Percentiles rank a stretch among this genome's conserved stretches.
Evolutionary conservation across 2,113 vertebrate genomes (phyloP).

Genomic region (Neotoma lepida): DNA sequence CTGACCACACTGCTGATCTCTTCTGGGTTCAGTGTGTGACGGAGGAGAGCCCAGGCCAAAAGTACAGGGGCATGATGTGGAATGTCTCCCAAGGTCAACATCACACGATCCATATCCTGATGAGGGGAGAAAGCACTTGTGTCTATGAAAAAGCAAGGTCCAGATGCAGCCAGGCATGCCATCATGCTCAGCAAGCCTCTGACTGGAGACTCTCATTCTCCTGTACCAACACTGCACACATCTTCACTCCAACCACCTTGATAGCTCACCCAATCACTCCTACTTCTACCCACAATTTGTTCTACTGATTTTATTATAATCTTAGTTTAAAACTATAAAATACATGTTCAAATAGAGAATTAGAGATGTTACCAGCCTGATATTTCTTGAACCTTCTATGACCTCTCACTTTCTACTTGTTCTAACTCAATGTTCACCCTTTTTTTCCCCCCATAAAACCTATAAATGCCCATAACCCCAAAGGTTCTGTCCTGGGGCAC

Average conservation of each 20-base stretch:
- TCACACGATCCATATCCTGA: constrained; percentile 94
- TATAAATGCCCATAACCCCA: background rate
- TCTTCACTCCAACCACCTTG: background rate
- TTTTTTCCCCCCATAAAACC: background rate
- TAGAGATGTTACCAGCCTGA: background rate
- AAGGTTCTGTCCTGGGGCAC: background rate
- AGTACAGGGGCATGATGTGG: constrained; percentile 94
- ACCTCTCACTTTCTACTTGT: background rate
- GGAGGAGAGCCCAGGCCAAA: constrained; percentile 96
- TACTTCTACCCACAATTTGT: background rate
- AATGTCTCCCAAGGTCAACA: constrained; percentile 94
- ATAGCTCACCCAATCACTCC: background rate
- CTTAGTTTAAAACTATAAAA: constrained; percentile 24
- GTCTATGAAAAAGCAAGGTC: background rate
- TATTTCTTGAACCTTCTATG: background rate
- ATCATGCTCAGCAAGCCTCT: background rate
- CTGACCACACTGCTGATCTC: constrained; percentile 89
- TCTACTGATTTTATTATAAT: background rate
- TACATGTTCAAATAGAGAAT: background rate
- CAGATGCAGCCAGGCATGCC: background rate
- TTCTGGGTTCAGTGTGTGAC: constrained; percentile 92
- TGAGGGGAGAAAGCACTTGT: background rate
- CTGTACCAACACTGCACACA: background rate
- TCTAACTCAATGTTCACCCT: background rate
- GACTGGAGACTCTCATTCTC: background rate